A percentile compares a stretch with the other conserved stretches of the same genome.
Conservation (phyloP, 2,888 invertebrate genomes). For the Acanthoscelides obtectus region DNA sequence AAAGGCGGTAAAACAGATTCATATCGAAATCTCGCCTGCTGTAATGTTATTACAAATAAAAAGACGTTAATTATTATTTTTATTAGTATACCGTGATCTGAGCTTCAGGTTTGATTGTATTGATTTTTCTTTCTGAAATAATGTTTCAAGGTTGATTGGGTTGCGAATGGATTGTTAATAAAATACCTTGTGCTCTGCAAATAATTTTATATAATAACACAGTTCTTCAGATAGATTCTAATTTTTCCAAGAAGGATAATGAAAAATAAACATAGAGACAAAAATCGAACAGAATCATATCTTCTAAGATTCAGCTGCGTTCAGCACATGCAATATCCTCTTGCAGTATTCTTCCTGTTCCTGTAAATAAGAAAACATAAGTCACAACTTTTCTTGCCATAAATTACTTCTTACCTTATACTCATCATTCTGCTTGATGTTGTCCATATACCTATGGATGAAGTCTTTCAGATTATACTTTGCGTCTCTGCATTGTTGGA, state of each 20-base stretch:
- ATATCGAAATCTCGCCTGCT: no score
- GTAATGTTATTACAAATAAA: no score
- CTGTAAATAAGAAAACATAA: constrained; percentile 20
- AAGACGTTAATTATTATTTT: no score
- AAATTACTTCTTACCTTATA: constrained; percentile 34
- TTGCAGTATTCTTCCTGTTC: constrained; percentile 30
- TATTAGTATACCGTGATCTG: no score
- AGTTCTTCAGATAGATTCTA: neutral
- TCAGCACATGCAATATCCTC: constrained; percentile 18
- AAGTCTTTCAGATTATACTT: constrained; percentile 44
- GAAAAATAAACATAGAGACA: neutral
- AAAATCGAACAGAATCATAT: no score
- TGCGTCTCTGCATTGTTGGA: constrained; percentile 46
- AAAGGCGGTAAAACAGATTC: no score
- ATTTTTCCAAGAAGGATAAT: neutral
- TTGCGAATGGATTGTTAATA: no score
- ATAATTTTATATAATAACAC: no score
- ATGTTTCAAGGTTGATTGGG: no score
- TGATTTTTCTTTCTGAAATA: no score
- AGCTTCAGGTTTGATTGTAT: no score
- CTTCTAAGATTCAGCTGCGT: neutral
- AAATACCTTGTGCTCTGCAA: neutral
- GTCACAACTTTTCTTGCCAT: neutral
- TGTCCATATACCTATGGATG: constrained; percentile 42
- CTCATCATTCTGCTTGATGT: constrained; percentile 46